Percentiles rank a stretch among this genome's conserved stretches.
phyloP scores from a whole-genome alignment of 2,113 vertebrate genomes.

The Nymphicus hollandicus region DNA sequence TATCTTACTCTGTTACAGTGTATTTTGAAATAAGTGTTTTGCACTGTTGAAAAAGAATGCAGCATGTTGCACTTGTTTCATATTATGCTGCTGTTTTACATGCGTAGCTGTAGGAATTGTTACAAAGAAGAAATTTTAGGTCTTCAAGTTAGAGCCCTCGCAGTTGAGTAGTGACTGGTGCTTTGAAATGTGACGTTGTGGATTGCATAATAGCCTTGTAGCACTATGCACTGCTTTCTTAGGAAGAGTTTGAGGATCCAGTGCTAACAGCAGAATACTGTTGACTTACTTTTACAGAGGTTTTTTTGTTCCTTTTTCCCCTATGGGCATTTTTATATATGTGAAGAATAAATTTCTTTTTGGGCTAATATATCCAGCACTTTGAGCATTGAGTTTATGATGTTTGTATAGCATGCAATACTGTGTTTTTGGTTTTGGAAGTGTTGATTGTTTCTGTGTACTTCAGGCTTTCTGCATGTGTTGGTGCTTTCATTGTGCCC shows the following conservation, averaged over 20 bases:
- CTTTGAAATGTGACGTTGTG: not conserved
- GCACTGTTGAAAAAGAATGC: not conserved
- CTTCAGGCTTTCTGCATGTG: not conserved
- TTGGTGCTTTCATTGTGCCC: not conserved
- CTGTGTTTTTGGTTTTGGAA: not conserved
- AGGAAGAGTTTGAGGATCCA: not conserved
- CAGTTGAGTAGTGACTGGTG: not conserved
- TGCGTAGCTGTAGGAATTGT: not conserved
- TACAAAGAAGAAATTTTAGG: not conserved
- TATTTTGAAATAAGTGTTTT: not conserved
- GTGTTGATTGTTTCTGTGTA: not conserved
- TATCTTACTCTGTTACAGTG: not conserved
- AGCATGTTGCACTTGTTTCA: not conserved
- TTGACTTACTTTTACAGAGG: not conserved
- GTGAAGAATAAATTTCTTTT: not conserved
- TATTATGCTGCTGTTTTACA: accelerated
- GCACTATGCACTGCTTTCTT: not conserved
- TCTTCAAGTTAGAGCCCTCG: not conserved
- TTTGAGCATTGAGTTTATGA: not conserved
- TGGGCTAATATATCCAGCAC: not conserved
- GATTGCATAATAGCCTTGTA: not conserved
- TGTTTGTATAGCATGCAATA: not conserved
- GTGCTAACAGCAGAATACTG: not conserved
- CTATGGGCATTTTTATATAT: not conserved
- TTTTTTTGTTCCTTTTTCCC: accelerated